Evolutionary conservation across 2,888 invertebrate species (phyloP).

Genomic region (Cerceris rybyensis): DNA sequence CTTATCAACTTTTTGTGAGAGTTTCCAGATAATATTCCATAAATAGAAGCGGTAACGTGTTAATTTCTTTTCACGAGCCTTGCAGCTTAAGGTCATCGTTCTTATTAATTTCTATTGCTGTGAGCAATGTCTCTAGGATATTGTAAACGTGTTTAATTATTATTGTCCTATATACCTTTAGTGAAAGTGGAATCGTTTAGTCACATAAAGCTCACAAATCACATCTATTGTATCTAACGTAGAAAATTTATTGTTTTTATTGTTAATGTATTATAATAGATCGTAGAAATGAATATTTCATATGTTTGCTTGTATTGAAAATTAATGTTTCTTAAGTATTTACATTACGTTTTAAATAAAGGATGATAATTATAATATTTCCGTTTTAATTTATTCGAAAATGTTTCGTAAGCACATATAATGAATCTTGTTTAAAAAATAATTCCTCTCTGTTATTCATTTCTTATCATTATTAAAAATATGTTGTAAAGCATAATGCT

Average conservation of each 20-base stretch:
- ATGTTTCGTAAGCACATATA: no score
- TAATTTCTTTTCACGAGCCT: constrained; percentile 47
- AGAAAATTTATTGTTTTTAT: not conserved
- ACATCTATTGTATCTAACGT: not conserved
- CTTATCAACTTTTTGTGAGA: constrained; percentile 39
- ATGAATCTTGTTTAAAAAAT: no score
- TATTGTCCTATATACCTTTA: constrained; percentile 31
- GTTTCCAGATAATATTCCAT: constrained; percentile 61
- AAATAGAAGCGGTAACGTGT: constrained; percentile 55
- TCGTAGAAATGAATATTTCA: not conserved
- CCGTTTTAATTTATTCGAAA: no score
- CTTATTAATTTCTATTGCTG: constrained; percentile 7
- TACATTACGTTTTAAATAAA: no score
- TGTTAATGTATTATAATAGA: not conserved
- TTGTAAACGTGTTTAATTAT: constrained; percentile 13
- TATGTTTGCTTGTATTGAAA: no score
- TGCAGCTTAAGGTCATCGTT: constrained; percentile 30
- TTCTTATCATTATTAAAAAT: no score
- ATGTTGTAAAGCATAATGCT: no score
- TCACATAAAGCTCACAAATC: constrained; percentile 10
- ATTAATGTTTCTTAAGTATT: no score
- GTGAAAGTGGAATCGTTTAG: constrained; percentile 43
- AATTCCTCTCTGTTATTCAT: no score
- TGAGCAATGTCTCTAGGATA: constrained; percentile 6
- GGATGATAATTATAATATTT: no score